Percentiles rank a stretch among this genome's conserved stretches.
phyloP scores from a whole-genome alignment of 35 echinoderm and acorn worm genomes.

The Apostichopus californicus region DNA sequence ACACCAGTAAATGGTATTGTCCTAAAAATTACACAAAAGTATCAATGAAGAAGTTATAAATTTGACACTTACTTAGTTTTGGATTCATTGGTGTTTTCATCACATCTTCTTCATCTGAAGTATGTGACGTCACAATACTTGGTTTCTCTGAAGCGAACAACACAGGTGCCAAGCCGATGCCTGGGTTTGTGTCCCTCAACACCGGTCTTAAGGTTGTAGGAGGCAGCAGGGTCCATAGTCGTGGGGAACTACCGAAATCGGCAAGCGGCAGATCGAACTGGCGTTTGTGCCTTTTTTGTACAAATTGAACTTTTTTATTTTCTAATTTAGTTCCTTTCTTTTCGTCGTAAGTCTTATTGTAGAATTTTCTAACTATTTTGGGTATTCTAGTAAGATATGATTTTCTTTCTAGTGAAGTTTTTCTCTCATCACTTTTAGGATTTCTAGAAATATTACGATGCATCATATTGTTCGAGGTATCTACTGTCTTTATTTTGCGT shows the following conservation, averaged over 20 bases:
- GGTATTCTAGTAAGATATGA: neutral
- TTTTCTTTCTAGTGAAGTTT: too few species aligned
- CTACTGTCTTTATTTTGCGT: too few species aligned
- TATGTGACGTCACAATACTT: neutral
- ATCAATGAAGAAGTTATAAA: too few species aligned
- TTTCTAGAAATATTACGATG: neutral
- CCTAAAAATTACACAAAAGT: too few species aligned
- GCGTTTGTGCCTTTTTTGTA: neutral
- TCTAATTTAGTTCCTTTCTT: neutral
- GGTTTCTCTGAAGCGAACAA: neutral
- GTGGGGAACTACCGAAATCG: neutral
- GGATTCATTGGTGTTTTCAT: neutral
- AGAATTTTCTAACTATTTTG: neutral
- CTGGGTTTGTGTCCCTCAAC: neutral
- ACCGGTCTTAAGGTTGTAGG: neutral
- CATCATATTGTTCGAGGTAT: neutral
- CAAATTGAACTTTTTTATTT: neutral
- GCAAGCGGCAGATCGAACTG: neutral
- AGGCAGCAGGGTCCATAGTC: neutral
- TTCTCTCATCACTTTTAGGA: too few species aligned
- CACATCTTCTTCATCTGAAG: neutral
- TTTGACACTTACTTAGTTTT: neutral
- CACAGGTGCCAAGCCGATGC: neutral
- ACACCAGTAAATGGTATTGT: too few species aligned
- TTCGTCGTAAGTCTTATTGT: neutral